Evolutionary conservation across 2,888 invertebrate genomes (phyloP).

Genomic region (Pseudococcus jackbeardsleyi): DNA sequence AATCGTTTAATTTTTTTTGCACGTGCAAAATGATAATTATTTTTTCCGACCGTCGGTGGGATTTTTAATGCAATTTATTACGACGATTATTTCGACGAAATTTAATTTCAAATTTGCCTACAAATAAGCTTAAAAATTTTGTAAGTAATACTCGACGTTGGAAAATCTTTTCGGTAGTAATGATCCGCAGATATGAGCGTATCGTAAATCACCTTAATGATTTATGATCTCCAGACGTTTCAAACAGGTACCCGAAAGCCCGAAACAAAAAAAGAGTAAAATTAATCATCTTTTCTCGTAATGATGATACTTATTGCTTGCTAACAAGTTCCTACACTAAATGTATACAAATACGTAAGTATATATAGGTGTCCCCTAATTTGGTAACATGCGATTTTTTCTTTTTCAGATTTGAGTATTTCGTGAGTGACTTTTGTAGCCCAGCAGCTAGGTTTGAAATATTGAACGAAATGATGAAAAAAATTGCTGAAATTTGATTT

Average conservation of each 20-base stretch:
- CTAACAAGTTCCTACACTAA: neutral
- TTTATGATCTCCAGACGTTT: slow-evolving; percentile 26
- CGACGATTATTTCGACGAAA: slow-evolving; percentile 5
- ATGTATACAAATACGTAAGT: neutral
- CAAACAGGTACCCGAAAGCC: neutral
- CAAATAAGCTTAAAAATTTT: neutral
- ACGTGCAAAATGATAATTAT: slow-evolving; percentile 24
- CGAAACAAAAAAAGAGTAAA: neutral
- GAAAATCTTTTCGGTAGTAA: slow-evolving; percentile 15
- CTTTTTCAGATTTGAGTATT: neutral
- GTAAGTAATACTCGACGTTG: neutral
- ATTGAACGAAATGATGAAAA: no score
- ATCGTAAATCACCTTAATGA: slow-evolving; percentile 22
- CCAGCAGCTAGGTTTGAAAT: neutral
- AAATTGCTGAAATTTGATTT: no score
- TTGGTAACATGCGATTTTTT: neutral
- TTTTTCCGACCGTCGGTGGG: neutral
- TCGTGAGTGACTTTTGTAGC: neutral
- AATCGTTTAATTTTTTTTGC: neutral
- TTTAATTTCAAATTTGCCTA: slow-evolving; percentile 9
- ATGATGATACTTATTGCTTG: slow-evolving; percentile 37
- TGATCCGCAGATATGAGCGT: neutral
- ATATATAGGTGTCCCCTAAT: slow-evolving; percentile 2
- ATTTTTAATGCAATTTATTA: neutral
- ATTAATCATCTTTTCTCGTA: slow-evolving; percentile 25